These are phyloP conservation scores for Aeoliscus strigatus DNA, from an alignment of 2,797 vertebrate species.

Conservation along the genomic window DNA sequence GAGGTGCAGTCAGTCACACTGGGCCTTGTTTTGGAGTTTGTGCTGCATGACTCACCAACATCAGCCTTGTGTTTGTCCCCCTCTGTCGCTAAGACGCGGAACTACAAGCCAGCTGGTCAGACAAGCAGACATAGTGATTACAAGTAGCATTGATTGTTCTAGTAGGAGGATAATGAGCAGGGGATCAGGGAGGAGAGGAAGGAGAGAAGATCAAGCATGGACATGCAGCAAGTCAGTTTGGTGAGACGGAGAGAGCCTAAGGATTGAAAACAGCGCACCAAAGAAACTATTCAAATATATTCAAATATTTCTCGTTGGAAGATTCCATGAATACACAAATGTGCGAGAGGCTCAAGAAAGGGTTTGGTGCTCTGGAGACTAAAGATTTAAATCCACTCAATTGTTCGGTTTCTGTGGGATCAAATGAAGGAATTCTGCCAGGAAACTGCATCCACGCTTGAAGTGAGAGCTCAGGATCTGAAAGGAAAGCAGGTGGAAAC, in stretches of 20 bases:
- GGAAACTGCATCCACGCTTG: no score
- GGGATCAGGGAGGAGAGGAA: background rate
- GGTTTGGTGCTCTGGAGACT: no score
- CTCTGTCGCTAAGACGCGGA: slow-evolving; percentile 34
- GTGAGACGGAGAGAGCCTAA: background rate
- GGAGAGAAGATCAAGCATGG: background rate
- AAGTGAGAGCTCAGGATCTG: no score
- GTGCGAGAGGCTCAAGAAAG: no score
- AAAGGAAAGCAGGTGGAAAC: no score
- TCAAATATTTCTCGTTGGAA: no score
- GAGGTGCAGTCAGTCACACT: slow-evolving; percentile 10
- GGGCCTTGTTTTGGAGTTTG: slow-evolving; percentile 33
- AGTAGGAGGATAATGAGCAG: slow-evolving; percentile 9
- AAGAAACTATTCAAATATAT: no score
- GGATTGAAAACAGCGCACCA: background rate
- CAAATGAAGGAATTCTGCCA: no score
- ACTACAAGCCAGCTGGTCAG: slow-evolving; percentile 14
- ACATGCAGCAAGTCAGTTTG: background rate
- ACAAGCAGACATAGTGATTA: slow-evolving; percentile 11
- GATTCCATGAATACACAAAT: no score
- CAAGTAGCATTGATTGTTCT: slow-evolving; percentile 12
- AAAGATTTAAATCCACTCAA: no score
- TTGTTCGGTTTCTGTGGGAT: no score
- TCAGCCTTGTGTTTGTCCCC: slow-evolving; percentile 36
- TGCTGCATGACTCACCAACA: slow-evolving; percentile 60